Base-by-base conservation (phyloP, 1,140 invertebrate genomes). In the Oppia nitens region DNA sequence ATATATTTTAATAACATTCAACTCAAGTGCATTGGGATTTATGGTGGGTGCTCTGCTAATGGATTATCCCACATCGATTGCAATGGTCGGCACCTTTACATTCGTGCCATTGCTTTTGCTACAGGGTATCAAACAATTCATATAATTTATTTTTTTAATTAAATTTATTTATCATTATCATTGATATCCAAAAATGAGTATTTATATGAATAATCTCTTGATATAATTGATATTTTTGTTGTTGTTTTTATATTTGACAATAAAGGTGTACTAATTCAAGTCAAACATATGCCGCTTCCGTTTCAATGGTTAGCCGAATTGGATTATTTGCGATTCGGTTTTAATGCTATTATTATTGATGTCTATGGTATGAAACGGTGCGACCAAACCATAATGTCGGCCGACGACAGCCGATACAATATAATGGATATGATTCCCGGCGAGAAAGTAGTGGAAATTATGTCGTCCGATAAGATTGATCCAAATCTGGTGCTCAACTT, bases 1-100 rank as follows among this genome's bases (percentile, higher is more conserved):
- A 66, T 84, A 85, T 62, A 83, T 89, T 56, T 77, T 93, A 48
- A 91, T 87, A 25, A 85, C 89, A 1, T 73, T 96, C 9, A 88
- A 95, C 24, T 83, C 89, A 4, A 92, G 96, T 72, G 89, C 87
- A 21, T 76, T 94, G 29, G 93, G 92, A 3, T 74, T 96, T 3
- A 77, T 95, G 24, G 90, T 96, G 60, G 92, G 92, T 56, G 89
- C 89, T 57, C 12, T 55, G 40, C 50, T 65, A 20, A 51, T 60
- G 14, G 29, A 29, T 2, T 14, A 59, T 14, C 25, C 53, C 0
- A 61, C 23, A 14, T 45, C 50, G 32, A 89, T 89, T 0, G 88
- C 94, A 29, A 95, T 92, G 68, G 76, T 95, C 25, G 90, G 88
- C 1, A 90, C 90, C 27, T 85, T 94, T 14, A 26, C 84, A 83